Conservation (phyloP, 2,888 invertebrate species). For the Tetragonisca angustula region DNA sequence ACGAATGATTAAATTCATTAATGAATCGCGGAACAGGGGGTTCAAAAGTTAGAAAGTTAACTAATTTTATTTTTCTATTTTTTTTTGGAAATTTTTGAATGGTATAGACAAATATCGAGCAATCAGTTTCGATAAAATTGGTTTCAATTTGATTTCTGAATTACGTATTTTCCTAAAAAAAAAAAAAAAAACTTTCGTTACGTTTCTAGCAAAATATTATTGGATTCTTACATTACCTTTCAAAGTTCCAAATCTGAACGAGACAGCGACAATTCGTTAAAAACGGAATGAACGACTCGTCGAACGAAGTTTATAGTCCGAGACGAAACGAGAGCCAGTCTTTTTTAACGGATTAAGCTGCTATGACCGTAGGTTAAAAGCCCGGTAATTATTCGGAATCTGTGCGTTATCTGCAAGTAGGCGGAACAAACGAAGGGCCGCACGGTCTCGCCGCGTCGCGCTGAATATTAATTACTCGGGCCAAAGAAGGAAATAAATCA, state of each 20-base stretch:
- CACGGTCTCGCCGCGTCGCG: not conserved
- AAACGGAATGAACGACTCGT: not conserved
- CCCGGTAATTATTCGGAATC: not conserved
- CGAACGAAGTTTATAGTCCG: not conserved
- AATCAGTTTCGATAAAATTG: no score
- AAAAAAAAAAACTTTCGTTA: no score
- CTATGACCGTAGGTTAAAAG: not conserved
- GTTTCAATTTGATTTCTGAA: no score
- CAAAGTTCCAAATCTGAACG: no score
- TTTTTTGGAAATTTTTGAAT: not conserved
- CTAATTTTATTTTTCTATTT: not conserved
- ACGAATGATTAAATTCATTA: not conserved
- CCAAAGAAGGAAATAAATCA: conserved; percentile 1
- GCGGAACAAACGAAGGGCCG: conserved; percentile 9
- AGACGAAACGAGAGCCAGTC: not conserved
- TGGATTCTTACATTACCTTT: no score
- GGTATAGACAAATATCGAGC: no score
- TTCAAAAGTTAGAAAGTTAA: not conserved
- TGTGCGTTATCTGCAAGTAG: conserved; percentile 4
- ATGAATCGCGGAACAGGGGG: not conserved
- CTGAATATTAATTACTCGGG: not conserved
- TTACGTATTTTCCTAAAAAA: no score
- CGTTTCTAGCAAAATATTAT: no score
- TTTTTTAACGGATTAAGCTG: conserved; percentile 3
- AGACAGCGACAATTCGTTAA: not conserved